Evolutionary conservation across 1,140 invertebrate species (phyloP).

Genomic region (Samia ricini): DNA sequence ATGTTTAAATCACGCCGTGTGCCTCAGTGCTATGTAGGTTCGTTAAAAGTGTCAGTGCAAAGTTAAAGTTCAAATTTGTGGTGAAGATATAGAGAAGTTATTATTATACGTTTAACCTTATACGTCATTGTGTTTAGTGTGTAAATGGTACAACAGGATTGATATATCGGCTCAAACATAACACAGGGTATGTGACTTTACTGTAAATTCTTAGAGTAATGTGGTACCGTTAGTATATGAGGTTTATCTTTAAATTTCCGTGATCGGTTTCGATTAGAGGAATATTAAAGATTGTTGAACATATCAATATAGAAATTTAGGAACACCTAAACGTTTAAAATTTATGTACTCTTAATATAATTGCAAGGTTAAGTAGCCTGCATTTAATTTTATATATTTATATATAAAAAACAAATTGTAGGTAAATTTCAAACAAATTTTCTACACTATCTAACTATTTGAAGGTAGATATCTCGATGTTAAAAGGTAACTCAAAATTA

Average conservation of each 20-base stretch:
- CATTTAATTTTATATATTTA: neutral
- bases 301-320: neutral
- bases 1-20: slow-evolving; percentile 68
- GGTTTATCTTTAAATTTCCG: neutral
- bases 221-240: slow-evolving; percentile 3
- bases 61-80: slow-evolving; percentile 61
- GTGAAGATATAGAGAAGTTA: slow-evolving; percentile 45
- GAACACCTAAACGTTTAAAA: neutral
- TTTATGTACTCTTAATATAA: too few species aligned
- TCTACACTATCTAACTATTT: neutral
- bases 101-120: slow-evolving; percentile 34
- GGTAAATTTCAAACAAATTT: neutral
- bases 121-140: slow-evolving; percentile 49
- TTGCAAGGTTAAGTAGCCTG: neutral
- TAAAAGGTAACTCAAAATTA: slow-evolving; percentile 7
- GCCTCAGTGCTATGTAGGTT: slow-evolving; percentile 59
- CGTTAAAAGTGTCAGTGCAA: slow-evolving; percentile 66
- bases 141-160: slow-evolving; percentile 58
- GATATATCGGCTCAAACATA: slow-evolving; percentile 41
- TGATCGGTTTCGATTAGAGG: neutral
- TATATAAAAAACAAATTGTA: neutral
- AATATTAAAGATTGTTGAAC: neutral
- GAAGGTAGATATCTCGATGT: neutral
- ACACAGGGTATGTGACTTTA: slow-evolving; percentile 55
- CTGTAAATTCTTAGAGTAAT: slow-evolving; percentile 6